These are phyloP conservation scores for Aselliscus stoliczkanus DNA, from an alignment of 2,797 vertebrate species.

Conservation along the genomic window DNA sequence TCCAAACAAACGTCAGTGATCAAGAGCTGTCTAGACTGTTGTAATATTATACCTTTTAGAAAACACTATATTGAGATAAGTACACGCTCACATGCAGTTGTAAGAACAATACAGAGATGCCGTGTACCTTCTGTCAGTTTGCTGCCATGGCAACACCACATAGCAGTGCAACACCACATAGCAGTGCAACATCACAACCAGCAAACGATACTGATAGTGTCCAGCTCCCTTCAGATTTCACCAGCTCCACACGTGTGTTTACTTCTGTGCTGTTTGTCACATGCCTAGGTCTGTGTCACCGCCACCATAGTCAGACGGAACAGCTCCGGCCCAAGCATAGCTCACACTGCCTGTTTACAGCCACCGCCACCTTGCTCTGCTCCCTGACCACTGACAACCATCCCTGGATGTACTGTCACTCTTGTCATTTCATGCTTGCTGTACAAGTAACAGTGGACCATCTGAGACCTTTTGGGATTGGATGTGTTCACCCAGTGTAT, in stretches of 20 bases:
- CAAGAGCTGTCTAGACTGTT: background rate
- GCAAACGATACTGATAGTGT: background rate
- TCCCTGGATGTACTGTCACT: too few relatives aligned
- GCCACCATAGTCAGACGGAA: background rate
- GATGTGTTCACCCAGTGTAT: background rate
- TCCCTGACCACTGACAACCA: background rate
- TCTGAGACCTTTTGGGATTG: background rate
- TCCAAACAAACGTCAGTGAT: background rate
- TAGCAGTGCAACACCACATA: accelerated
- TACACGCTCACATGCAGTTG: background rate
- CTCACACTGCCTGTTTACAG: background rate
- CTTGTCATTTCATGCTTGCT: background rate
- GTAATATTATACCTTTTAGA: background rate
- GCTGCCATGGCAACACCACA: accelerated
- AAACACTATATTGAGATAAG: background rate
- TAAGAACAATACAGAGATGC: background rate
- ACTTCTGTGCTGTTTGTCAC: background rate
- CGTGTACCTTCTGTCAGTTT: background rate
- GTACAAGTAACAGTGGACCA: background rate
- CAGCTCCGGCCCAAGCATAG: background rate
- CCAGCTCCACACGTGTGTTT: background rate
- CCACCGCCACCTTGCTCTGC: background rate
- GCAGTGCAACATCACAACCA: background rate
- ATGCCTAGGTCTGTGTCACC: background rate
- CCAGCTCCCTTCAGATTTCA: background rate